phyloP scores from a whole-genome alignment of 2,113 vertebrate genomes.

The Perca flavescens region DNA sequence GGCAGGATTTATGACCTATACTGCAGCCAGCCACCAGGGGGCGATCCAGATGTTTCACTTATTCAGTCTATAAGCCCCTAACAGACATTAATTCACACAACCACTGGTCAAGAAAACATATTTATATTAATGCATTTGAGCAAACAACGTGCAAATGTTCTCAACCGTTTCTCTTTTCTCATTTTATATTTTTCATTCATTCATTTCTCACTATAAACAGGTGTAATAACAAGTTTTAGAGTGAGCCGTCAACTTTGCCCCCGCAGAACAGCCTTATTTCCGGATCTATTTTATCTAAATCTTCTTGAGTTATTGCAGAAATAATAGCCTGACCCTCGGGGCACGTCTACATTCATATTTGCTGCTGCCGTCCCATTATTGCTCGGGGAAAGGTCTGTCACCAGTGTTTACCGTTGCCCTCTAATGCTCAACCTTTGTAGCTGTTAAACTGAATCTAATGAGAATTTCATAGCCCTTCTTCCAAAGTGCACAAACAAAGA shows the following conservation, averaged over 20 bases:
- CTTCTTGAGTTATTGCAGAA: conserved; percentile 55
- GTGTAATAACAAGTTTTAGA: conserved; percentile 20
- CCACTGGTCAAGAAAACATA: neutral
- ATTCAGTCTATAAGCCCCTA: no score
- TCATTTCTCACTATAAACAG: neutral
- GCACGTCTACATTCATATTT: conserved; percentile 69
- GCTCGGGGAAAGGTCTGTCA: conserved; percentile 67
- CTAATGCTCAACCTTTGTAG: conserved; percentile 46
- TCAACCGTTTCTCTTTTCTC: neutral
- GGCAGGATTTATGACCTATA: no score
- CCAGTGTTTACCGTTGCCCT: conserved; percentile 70
- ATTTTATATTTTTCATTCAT: neutral
- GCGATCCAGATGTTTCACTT: no score
- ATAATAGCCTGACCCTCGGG: conserved; percentile 54
- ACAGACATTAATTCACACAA: neutral
- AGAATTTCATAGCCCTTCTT: conserved; percentile 46
- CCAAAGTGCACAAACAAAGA: conserved; percentile 40
- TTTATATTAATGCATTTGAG: neutral
- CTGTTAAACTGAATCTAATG: conserved; percentile 60
- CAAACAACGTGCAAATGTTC: neutral
- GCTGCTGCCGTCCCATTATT: conserved; percentile 45
- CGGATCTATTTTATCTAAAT: conserved; percentile 43
- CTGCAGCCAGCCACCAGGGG: no score
- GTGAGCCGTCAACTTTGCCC: conserved; percentile 14
- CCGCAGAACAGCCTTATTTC: conserved; percentile 33